Evolutionary conservation across 2,113 vertebrate species (phyloP), one percentile per base, ranked within the genome.

Genomic region (Galbula dea): DNA sequence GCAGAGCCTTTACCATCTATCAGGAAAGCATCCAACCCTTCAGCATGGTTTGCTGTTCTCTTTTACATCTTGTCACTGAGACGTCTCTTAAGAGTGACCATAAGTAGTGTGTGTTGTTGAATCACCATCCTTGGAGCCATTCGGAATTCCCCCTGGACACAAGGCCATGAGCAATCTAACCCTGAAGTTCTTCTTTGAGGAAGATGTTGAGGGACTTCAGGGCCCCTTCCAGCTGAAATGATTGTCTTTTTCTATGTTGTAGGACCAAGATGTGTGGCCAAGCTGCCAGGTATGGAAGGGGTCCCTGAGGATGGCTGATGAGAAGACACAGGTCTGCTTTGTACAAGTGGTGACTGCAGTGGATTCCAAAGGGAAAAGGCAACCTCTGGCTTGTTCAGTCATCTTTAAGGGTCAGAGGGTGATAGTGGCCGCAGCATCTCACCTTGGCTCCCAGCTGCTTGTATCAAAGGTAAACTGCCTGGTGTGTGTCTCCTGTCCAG

Each of bases 401-500:
- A 94, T 78, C 65, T 94, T 93, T 85, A 77, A 92, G 48, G 6
- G 15, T 57, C 0, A 0, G 27, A 55, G 51, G 22, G 27, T 39
- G 55, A 29, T 34, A 7, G n/a, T 43, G 49, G 34, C 52, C 59
- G 30, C 84, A 24, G 26, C 20, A 41, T 88, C 48, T 67, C 37
- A 52, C 39, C 65, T 83, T 81, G 91, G 82, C 48, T 89, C 96
- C 90, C 15, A 49, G 37, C 75, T 96, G 83, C 85, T 65, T 58
- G 55, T 76, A 81, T 27, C 73, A 48, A 90, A 92, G n/a, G 51
- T 72, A 96, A 95, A 83, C 77, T 85, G 13, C 85, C 71, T 78
- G 43, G 21, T 16, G 41, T 94, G 48, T 18, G 7, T 66, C 67
- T 76, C 20, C 65, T 9, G 34, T 24, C n/a, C 37, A 8, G 81